A percentile compares a stretch with the other conserved stretches of the same genome.
Evolutionary conservation across 2,888 invertebrate genomes (phyloP).

Genomic region (Machimus rusticus): DNA sequence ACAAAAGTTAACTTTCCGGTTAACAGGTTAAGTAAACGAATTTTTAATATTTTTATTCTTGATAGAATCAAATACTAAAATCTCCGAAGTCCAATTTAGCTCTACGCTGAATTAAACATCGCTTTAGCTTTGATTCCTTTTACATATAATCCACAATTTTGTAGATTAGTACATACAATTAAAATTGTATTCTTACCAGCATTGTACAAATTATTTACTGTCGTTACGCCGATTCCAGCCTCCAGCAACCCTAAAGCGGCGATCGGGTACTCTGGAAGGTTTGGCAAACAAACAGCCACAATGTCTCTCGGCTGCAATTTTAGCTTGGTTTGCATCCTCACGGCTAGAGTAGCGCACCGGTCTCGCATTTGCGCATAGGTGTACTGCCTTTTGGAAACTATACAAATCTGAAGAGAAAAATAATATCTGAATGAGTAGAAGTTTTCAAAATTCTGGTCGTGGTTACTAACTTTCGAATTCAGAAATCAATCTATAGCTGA

Average conservation of each 20-base stretch:
- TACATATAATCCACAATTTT: neutral
- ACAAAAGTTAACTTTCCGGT: too few relatives aligned
- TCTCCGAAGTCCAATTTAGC: too few relatives aligned
- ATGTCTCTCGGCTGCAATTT: conserved; percentile 73
- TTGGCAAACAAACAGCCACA: conserved; percentile 76
- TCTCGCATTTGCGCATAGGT: conserved; percentile 74
- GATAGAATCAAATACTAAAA: too few relatives aligned
- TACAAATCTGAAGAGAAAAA: conserved; percentile 69
- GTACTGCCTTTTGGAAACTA: conserved; percentile 74
- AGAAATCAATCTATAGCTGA: too few relatives aligned
- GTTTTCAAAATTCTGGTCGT: too few relatives aligned
- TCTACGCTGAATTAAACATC: too few relatives aligned
- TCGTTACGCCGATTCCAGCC: conserved; percentile 74
- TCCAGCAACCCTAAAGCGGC: conserved; percentile 72
- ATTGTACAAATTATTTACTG: conserved; percentile 79
- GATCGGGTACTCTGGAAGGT: conserved; percentile 77
- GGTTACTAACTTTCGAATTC: too few relatives aligned
- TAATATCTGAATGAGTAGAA: too few relatives aligned
- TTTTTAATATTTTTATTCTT: too few relatives aligned
- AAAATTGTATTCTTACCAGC: conserved; percentile 62
- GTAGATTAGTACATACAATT: neutral
- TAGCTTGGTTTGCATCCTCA: conserved; percentile 71
- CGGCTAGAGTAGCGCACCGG: conserved; percentile 71
- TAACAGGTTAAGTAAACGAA: too few relatives aligned
- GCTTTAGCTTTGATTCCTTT: too few relatives aligned